Evolutionary conservation across 2,888 invertebrate species (phyloP), one percentile per base, ranked within the genome.

Genomic region (Cryptophagus acutangulus): DNA sequence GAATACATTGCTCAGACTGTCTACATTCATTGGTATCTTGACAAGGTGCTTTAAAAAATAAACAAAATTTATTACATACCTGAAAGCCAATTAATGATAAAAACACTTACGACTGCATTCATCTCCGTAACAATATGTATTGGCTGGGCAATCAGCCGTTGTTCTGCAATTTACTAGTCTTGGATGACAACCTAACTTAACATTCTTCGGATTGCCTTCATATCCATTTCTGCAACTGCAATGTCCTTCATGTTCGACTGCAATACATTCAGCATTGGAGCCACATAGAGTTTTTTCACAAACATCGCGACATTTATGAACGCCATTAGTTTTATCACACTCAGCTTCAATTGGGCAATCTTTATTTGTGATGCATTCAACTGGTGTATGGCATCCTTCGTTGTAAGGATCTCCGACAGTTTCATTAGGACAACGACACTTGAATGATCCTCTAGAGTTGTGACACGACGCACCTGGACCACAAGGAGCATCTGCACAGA

Each of bases 331-430:
- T 48, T 77, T 75, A 13, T 81, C 77, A 63, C 91, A 92, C 59
- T 82, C 81, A 10, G 91, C 90, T 44, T 81, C 80, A 20, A 74
- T 64, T 3, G 91, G 91, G 61, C 93, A 93, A 61, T 91, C 90
- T 41, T 78, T 74, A 58, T 90, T 81, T 29, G 75, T 74, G 48
- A 78, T 73, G 64, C 92, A 93, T 70, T 91, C 90, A 17, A 83
- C 82, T n/a, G 89, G 81, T 44, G 81, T 76, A 43, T 77, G 80
- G 57, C 92, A 91, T 16, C 90, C 90, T 60, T 86, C 84, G 51
- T 81, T 81, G 58, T 87, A 87, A 2, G 92, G 82, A 71, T 93
- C 86, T 2, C 92, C 92, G 29, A 92, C 82, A 12, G 84, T 81
- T 41, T 85, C 86, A 4, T 75, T 66, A 2, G 87, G 83, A 63